Conservation (phyloP, 2,113 vertebrate genomes). For the Potamarius usumacintae region DNA sequence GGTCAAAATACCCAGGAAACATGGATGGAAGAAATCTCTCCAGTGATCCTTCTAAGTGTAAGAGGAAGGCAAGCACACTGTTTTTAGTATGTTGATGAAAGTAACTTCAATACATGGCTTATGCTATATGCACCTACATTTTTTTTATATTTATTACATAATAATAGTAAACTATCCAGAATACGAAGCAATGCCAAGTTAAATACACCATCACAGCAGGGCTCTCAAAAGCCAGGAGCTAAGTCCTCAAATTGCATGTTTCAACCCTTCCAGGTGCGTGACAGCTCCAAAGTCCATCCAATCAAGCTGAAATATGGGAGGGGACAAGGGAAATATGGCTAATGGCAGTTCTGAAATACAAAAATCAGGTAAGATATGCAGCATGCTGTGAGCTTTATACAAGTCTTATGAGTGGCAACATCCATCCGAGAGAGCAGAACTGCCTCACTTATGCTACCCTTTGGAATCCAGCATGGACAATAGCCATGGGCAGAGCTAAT, state of each 20-base stretch:
- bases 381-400: slow-evolving; percentile 30
- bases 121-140: background rate
- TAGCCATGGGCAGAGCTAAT: slow-evolving; percentile 28
- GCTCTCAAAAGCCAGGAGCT: slow-evolving; percentile 7
- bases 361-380: slow-evolving; percentile 31
- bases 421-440: slow-evolving; percentile 62
- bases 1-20: slow-evolving; percentile 29
- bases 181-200: background rate
- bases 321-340: slow-evolving; percentile 37
- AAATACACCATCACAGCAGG: slow-evolving; percentile 32
- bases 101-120: background rate
- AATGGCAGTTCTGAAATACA: slow-evolving; percentile 30
- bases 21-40: slow-evolving; percentile 17
- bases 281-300: slow-evolving; percentile 39
- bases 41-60: background rate
- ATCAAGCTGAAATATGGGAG: slow-evolving; percentile 30
- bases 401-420: slow-evolving; percentile 62
- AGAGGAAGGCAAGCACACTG: background rate
- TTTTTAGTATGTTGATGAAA: background rate
- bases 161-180: slow-evolving; percentile 10
- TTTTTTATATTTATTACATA: background rate
- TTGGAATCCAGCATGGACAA: slow-evolving; percentile 65
- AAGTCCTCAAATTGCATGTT: slow-evolving; percentile 42
- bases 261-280: slow-evolving; percentile 38
- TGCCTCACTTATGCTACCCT: slow-evolving; percentile 59